These are phyloP conservation scores for Crotalus tigris DNA, from an alignment of 2,113 vertebrate genomes.

Conservation along the genomic window DNA sequence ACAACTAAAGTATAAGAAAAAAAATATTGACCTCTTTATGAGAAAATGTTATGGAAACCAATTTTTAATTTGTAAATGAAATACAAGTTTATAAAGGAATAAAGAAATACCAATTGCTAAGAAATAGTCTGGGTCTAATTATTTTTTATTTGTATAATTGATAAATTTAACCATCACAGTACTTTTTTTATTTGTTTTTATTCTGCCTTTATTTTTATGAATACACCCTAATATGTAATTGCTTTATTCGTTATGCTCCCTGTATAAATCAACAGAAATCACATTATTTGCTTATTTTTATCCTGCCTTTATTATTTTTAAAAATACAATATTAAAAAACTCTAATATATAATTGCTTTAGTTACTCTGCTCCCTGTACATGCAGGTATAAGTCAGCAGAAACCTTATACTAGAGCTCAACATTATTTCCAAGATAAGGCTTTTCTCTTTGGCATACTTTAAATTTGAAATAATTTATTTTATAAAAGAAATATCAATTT, in stretches of 20 bases:
- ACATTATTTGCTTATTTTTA: neutral
- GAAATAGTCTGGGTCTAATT: neutral
- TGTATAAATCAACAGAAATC: neutral
- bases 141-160: neutral
- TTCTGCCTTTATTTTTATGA: neutral
- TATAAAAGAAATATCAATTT: neutral
- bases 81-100: neutral
- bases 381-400: neutral
- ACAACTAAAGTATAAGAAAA: neutral
- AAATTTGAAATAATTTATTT: neutral
- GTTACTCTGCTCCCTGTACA: neutral
- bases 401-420: neutral
- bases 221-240: neutral
- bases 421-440: neutral
- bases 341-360: neutral
- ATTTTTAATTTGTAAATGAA: slow-evolving; percentile 3
- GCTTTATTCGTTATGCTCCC: neutral
- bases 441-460: neutral
- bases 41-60: neutral
- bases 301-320: neutral
- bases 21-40: neutral
- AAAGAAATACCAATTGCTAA: slow-evolving; percentile 1
- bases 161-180: neutral
- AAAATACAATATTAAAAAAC: neutral
- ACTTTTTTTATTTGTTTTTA: neutral